Evolutionary conservation across 1,140 invertebrate species (phyloP), one percentile per base, ranked within the genome.

Genomic region (Euwallacea similis): DNA sequence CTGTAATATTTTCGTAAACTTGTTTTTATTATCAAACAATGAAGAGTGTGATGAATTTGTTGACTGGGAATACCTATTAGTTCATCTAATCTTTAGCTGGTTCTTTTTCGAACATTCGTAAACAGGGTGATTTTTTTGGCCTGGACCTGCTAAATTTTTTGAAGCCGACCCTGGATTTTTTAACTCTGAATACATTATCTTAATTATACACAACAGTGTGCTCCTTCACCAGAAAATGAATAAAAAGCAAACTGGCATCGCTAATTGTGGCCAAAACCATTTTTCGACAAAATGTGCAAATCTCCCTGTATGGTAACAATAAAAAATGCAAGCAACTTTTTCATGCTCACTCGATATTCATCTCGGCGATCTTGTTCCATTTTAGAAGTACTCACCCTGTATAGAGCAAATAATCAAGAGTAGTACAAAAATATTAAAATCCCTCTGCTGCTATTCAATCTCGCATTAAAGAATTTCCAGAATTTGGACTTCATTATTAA

Each of bases 351-450:
- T 50, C 46, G 46, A 56, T 15, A 56, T 56, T 56, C 8, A 2
- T 56, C 16, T 56, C 9, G 8, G 54, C 7, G 7, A 56, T 56
- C 16, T 56, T 56, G 11, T 56, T 56, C 16, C 54, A 16, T 56
- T 1, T 3, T 15, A 56, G 54, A 50, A 50, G 13, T 13, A 50
- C 16, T 56, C 16, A 50, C 46, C 46, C 6, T 6, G 46, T 50
- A 50, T 50, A 50, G 21, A 33, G 21, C 21, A 33, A 4, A 1
- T 33, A 33, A 4, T 33, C 21, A 4, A 33, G 21, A 33, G 1
- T 33, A 33, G 4, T 33, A 33, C 4, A 33, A 33, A 33, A 33
- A 33, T 33, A 33, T 33, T 33, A 1, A 33, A 33, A 33, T 33
- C 21, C 21, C 4, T 33, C 21, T 33, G 21, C 21, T 33, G 21